Evolutionary conservation across 2,888 invertebrate species (phyloP).

Genomic region (Ypsolopha sequella): DNA sequence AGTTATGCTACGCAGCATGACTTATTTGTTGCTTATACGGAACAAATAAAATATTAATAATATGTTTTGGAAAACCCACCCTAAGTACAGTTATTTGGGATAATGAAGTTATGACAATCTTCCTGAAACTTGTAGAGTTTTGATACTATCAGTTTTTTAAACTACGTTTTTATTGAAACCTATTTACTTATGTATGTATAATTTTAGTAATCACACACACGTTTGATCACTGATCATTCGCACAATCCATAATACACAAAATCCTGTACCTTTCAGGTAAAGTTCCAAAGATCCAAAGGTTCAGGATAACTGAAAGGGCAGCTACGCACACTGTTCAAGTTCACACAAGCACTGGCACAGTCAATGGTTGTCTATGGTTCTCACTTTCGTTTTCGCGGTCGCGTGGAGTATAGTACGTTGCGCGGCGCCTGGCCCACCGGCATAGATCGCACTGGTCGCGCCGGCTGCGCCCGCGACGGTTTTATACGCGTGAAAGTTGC

Average conservation of each 20-base stretch:
- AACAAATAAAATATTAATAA: too few species aligned
- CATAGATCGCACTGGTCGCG: slow-evolving; percentile 54
- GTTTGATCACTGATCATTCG: slow-evolving; percentile 5
- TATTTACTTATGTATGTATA: too few species aligned
- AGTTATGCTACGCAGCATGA: too few species aligned
- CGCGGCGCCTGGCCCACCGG: slow-evolving; percentile 24
- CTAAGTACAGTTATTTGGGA: too few species aligned
- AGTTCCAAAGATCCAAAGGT: slow-evolving; percentile 30
- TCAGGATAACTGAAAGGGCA: slow-evolving; percentile 54
- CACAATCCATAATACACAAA: slow-evolving; percentile 17
- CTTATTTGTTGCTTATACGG: too few species aligned
- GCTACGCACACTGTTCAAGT: slow-evolving; percentile 63
- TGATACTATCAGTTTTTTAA: too few species aligned
- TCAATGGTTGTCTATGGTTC: slow-evolving; percentile 19
- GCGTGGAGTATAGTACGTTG: slow-evolving; percentile 10
- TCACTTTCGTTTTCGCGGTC: slow-evolving; percentile 60
- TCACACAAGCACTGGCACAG: slow-evolving; percentile 48
- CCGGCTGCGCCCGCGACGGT: slow-evolving; percentile 38
- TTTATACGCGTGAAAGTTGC: slow-evolving; percentile 68
- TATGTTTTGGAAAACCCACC: too few species aligned
- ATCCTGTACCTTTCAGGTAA: slow-evolving; percentile 50
- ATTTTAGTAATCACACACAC: too few species aligned
- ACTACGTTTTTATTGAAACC: too few species aligned
- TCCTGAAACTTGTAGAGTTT: too few species aligned
- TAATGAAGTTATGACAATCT: too few species aligned